A percentile compares a stretch with the other conserved stretches of the same genome.
Conservation (phyloP, 2,113 vertebrate genomes). For the Myotis brandtii region DNA sequence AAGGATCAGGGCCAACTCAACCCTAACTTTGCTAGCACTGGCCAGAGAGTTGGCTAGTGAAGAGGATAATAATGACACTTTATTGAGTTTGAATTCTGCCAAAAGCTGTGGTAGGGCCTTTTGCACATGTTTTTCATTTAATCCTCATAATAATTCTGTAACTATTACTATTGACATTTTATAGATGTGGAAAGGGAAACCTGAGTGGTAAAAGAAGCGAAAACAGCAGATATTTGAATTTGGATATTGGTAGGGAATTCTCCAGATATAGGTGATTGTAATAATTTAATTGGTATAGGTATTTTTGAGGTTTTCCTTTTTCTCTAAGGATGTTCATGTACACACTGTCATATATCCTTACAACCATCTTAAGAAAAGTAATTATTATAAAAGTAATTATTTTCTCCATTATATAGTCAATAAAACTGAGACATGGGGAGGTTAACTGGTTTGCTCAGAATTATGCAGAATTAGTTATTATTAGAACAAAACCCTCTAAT, state of each 20-base stretch:
- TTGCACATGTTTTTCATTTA: slow-evolving; percentile 3
- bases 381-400: neutral
- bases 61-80: neutral
- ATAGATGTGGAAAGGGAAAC: neutral
- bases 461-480: neutral
- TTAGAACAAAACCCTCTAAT: neutral
- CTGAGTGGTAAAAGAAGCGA: neutral
- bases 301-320: neutral
- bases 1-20: neutral
- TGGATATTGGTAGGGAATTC: neutral
- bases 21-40: neutral
- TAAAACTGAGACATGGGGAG: neutral
- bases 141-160: neutral
- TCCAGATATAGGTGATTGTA: neutral
- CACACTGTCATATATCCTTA: neutral
- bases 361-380: neutral
- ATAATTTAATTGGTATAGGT: neutral
- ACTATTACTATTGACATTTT: neutral
- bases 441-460: neutral
- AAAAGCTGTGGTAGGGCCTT: neutral
- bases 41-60: neutral
- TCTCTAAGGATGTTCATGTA: neutral
- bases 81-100: slow-evolving; percentile 2
- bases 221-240: neutral
- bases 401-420: neutral